Percentiles rank a stretch among this genome's conserved stretches.
These are phyloP conservation scores for Drosophila melanica DNA, from an alignment of 1,140 invertebrate genomes.

Conservation along the genomic window DNA sequence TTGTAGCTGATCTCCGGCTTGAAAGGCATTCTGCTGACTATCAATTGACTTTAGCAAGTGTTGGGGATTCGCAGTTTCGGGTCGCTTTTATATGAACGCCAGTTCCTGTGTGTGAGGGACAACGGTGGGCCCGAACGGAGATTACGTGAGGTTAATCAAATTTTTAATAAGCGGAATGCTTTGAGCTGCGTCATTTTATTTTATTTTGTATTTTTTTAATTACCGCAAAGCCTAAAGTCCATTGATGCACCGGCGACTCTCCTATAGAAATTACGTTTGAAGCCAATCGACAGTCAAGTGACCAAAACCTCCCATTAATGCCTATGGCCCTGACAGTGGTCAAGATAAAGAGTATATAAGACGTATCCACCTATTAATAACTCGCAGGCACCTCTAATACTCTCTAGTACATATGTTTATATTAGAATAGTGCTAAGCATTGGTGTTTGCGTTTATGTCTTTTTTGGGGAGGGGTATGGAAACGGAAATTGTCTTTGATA, in stretches of 20 bases:
- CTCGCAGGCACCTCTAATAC: not conserved
- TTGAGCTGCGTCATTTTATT: not conserved
- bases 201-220: slow-evolving; percentile 3
- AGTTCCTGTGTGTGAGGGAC: no score
- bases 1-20: slow-evolving; percentile 33
- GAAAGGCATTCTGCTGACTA: slow-evolving; percentile 23
- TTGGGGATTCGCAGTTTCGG: not conserved
- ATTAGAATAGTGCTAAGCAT: not conserved
- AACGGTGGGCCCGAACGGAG: not conserved
- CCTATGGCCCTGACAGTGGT: no score
- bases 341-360: no score
- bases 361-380: not conserved
- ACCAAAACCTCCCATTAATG: not conserved
- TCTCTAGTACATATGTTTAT: not conserved
- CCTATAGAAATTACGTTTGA: not conserved
- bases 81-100: slow-evolving; percentile 18
- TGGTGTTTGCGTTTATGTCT: no score
- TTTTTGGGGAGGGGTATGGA: not conserved
- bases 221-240: slow-evolving; percentile 11
- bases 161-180: slow-evolving; percentile 7
- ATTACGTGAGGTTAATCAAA: slow-evolving; percentile 24
- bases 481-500: not conserved
- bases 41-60: slow-evolving; percentile 9
- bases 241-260: not conserved
- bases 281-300: not conserved